These are phyloP conservation scores for Cygnus atratus DNA, from an alignment of 2,113 vertebrate genomes.

Conservation along the genomic window DNA sequence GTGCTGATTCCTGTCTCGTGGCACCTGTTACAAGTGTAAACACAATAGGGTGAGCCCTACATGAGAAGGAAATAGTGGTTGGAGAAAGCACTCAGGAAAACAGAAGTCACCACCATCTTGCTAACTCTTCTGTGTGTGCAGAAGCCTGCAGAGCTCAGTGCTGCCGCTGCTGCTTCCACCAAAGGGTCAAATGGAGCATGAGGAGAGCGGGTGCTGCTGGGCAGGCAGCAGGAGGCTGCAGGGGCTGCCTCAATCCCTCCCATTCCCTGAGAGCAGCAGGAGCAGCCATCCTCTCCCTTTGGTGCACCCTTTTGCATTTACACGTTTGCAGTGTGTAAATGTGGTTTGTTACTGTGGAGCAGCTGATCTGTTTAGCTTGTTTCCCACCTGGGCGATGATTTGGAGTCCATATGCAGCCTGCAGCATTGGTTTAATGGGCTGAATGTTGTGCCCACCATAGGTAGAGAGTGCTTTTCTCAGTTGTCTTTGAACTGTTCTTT, in stretches of 20 bases:
- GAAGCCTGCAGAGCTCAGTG: neutral
- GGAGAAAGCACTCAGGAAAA: neutral
- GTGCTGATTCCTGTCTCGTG: neutral
- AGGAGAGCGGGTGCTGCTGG: neutral
- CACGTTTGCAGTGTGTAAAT: neutral
- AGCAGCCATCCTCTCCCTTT: neutral
- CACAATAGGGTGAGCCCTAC: neutral
- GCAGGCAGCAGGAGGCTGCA: neutral
- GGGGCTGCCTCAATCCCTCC: neutral
- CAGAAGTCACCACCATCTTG: neutral
- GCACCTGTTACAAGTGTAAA: neutral
- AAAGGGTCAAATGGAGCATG: too few relatives aligned
- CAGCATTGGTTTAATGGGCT: neutral
- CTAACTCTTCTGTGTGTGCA: neutral
- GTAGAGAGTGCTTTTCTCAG: neutral
- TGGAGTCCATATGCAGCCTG: neutral
- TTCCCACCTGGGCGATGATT: neutral
- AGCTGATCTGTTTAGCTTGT: neutral
- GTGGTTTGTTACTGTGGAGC: neutral
- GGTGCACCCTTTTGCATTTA: neutral
- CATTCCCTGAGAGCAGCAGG: neutral
- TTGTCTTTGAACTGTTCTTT: neutral
- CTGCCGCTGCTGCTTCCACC: neutral
- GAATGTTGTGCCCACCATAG: neutral
- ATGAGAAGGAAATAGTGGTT: neutral